Conservation (phyloP, 2,888 invertebrate species). For the Torymus texanus region DNA sequence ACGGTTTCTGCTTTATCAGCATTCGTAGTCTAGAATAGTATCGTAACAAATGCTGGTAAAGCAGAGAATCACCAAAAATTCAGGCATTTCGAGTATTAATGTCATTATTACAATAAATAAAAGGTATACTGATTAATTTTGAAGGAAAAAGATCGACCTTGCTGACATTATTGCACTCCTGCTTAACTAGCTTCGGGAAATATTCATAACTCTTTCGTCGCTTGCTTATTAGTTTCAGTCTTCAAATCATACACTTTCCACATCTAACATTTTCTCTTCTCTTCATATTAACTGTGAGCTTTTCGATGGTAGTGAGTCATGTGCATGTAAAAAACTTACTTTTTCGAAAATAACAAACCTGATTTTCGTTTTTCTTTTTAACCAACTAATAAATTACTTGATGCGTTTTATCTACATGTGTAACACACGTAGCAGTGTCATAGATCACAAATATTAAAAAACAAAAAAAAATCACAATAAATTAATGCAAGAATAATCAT, state of each 20-base stretch:
- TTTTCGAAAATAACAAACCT: constrained; percentile 54
- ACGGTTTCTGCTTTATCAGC: too few species aligned
- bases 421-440: constrained; percentile 19
- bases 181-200: constrained; percentile 43
- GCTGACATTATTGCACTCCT: constrained; percentile 53
- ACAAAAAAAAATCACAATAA: constrained; percentile 23
- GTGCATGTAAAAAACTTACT: constrained; percentile 48
- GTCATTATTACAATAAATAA: background rate
- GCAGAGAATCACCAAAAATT: too few species aligned
- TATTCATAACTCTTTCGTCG: constrained; percentile 42
- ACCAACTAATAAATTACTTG: constrained; percentile 6
- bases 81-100: too few species aligned
- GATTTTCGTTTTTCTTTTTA: constrained; percentile 45
- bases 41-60: too few species aligned
- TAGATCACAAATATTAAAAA: background rate
- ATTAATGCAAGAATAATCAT: constrained; percentile 39
- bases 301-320: constrained; percentile 53
- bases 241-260: constrained; percentile 31
- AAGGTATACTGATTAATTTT: constrained; percentile 28
- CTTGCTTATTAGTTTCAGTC: constrained; percentile 39
- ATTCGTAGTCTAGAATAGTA: too few species aligned
- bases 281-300: constrained; percentile 48
- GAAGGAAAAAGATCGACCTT: constrained; percentile 47
- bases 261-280: constrained; percentile 42
- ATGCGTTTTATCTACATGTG: constrained; percentile 24